phyloP scores from a whole-genome alignment of 2,888 invertebrate genomes.

The Lochmaea crataegi region DNA sequence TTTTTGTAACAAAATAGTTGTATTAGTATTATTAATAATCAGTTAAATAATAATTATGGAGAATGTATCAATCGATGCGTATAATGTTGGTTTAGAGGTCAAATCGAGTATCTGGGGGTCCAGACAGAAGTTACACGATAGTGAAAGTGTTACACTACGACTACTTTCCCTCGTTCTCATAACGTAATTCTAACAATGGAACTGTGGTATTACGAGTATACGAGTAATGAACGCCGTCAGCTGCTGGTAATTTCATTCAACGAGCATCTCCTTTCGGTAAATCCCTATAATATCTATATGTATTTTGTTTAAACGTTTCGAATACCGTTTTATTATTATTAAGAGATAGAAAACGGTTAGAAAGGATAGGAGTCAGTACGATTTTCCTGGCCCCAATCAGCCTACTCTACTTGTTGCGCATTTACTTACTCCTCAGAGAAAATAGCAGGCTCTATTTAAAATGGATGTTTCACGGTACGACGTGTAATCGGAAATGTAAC shows the following conservation, averaged over 20 bases:
- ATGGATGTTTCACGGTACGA: no score
- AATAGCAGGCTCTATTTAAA: no score
- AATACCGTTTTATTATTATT: no score
- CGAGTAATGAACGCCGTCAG: slow-evolving; percentile 20
- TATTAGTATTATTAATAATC: slow-evolving; percentile 10
- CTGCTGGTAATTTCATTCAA: slow-evolving; percentile 12
- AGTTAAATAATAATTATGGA: slow-evolving; percentile 24
- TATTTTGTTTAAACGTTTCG: no score
- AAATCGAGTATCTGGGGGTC: slow-evolving; percentile 51
- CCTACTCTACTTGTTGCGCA: no score
- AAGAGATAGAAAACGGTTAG: no score
- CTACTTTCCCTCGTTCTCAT: slow-evolving; percentile 65
- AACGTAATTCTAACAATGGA: slow-evolving; percentile 62
- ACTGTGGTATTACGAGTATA: slow-evolving; percentile 45
- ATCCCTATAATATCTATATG: no score
- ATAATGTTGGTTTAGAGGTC: slow-evolving; percentile 49
- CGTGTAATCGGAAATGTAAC: no score
- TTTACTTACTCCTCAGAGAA: no score
- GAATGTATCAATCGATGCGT: slow-evolving; percentile 42
- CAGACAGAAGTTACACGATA: slow-evolving; percentile 63
- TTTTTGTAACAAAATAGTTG: neutral
- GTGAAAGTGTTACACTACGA: slow-evolving; percentile 65
- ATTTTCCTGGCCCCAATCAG: no score
- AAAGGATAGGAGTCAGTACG: no score
- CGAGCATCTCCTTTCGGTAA: neutral